These are phyloP conservation scores for Calycopis cecrops DNA, from an alignment of 1,140 invertebrate genomes.

Conservation along the genomic window DNA sequence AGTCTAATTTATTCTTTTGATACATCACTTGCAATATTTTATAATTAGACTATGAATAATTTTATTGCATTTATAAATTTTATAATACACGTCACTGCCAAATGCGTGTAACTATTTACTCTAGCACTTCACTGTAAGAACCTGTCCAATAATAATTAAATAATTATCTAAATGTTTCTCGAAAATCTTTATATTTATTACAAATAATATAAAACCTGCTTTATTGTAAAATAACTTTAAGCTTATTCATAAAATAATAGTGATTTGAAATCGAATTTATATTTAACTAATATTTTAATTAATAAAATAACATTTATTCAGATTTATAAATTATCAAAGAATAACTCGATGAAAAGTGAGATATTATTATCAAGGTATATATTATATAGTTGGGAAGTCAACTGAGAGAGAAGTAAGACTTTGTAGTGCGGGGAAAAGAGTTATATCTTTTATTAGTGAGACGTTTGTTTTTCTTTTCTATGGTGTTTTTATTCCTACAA, in stretches of 20 bases:
- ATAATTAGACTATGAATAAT: not conserved
- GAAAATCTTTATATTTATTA: conserved; percentile 8
- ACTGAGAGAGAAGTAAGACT: conserved; percentile 6
- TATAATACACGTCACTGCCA: not conserved
- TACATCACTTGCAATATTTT: too few species aligned
- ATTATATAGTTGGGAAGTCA: not conserved
- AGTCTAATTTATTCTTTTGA: too few species aligned
- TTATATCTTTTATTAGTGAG: too few species aligned
- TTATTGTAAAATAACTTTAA: conserved; percentile 11
- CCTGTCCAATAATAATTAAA: conserved; percentile 7
- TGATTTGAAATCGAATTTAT: conserved; percentile 9
- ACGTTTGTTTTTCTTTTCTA: too few species aligned
- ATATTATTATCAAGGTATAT: too few species aligned
- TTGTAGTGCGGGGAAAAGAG: too few species aligned
- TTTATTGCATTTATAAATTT: not conserved
- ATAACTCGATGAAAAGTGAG: too few species aligned
- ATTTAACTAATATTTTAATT: not conserved
- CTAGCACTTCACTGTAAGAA: not conserved
- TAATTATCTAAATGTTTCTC: not conserved
- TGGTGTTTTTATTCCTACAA: too few species aligned
- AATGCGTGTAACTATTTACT: not conserved
- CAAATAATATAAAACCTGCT: conserved; percentile 2
- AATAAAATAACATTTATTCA: not conserved
- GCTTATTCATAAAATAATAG: not conserved
- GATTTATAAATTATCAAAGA: too few species aligned